Evolutionary conservation across 2,797 vertebrate genomes (phyloP).

Genomic region (Astyanax mexicanus): DNA sequence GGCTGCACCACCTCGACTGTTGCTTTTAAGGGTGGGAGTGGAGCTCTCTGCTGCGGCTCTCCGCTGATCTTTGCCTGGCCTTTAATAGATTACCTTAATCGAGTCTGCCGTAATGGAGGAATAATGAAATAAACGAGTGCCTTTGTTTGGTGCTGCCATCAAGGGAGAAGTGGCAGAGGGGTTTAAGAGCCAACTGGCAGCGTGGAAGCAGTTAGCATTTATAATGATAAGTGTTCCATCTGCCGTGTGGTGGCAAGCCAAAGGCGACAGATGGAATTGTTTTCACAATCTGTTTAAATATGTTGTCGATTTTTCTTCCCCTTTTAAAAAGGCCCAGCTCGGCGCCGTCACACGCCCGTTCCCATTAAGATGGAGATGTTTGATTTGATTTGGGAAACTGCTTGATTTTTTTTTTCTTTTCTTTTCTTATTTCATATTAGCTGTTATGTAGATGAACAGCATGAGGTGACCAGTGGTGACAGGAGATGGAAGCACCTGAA

Average conservation of each 20-base stretch:
- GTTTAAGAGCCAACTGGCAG: slow-evolving; percentile 72
- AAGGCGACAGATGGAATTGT: slow-evolving; percentile 84
- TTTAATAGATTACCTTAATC: slow-evolving; percentile 65
- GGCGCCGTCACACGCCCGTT: slow-evolving; percentile 50
- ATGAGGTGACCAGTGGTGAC: not conserved
- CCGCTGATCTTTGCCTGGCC: slow-evolving; percentile 50
- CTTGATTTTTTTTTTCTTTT: not conserved
- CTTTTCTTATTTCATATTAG: slow-evolving; percentile 21
- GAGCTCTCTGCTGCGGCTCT: not conserved
- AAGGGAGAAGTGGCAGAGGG: slow-evolving; percentile 60
- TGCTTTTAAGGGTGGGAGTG: slow-evolving; percentile 3
- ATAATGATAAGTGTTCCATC: slow-evolving; percentile 80
- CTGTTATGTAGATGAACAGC: slow-evolving; percentile 41
- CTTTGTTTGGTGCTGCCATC: slow-evolving; percentile 65
- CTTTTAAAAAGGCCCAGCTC: slow-evolving; percentile 62
- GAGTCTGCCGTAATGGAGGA: slow-evolving; percentile 64
- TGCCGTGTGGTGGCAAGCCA: slow-evolving; percentile 72
- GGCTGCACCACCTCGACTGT: not conserved
- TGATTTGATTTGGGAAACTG: slow-evolving; percentile 54
- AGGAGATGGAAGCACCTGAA: not conserved
- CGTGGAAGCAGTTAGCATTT: slow-evolving; percentile 73
- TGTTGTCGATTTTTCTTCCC: slow-evolving; percentile 78
- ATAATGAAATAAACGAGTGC: slow-evolving; percentile 64
- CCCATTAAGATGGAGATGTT: slow-evolving; percentile 61
- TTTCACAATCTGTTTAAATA: slow-evolving; percentile 84